Evolutionary conservation across 2,113 vertebrate species (phyloP), one percentile per base, ranked within the genome.

Genomic region (Istiophorus platypterus): DNA sequence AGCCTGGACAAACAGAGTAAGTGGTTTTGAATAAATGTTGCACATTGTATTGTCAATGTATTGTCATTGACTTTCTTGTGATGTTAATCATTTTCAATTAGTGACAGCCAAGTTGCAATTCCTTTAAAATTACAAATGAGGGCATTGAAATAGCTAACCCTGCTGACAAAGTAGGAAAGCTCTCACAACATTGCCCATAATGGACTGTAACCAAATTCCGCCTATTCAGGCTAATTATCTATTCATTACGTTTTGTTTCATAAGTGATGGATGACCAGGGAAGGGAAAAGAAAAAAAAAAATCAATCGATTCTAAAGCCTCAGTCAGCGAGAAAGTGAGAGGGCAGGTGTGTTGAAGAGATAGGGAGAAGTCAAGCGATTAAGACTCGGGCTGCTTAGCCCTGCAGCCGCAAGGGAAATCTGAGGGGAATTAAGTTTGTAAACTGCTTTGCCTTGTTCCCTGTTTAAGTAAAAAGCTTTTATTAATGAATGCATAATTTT

Each of bases 361-460:
- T 93, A 93, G 89, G 78, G 74, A 75, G 80, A 85, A 94, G 92
- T 92, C 91, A 84, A 93, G 91, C 83, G 90, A 94, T 95, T 94
- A 95, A 93, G 90, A 86, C 90, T 80, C 73, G 20, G 57, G 88
- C 90, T 89, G 87, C 89, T 94, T 92, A 92, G 92, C 87, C 89
- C 80, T 45, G 58, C 57, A 71, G 91, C 85, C 95, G 84, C 92
- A 24, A 81, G 95, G 93, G 94, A 95, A 95, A 95, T 95, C 87
- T 92, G 89, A 92, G 20, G 82, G 88, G 89, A 93, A 94, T 94
- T 92, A 92, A 85, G 89, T 94, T 93, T 86, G 89, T 89, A 94
- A 95, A 93, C 92, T 89, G 82, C 91, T 89, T 86, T 82, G 88
- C 81, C 89, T 89, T 90, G 81, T 87, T 91, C 85, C 69, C 79